Evolutionary conservation across 2,113 vertebrate species (phyloP).

Genomic region (Propithecus coquereli): DNA sequence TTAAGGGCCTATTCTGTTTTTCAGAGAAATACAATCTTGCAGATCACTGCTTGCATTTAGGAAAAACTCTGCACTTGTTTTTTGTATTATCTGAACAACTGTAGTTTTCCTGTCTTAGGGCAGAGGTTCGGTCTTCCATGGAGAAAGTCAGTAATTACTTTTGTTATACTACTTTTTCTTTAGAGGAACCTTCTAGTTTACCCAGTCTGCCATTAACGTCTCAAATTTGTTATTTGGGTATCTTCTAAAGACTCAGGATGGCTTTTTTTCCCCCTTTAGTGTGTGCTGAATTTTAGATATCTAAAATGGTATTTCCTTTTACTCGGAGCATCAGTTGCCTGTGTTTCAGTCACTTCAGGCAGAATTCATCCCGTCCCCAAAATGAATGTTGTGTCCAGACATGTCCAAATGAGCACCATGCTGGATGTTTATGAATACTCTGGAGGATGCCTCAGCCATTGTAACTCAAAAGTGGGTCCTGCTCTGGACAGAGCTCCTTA

Average conservation of each 20-base stretch:
- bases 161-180: neutral
- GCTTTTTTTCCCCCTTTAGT: neutral
- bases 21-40: neutral
- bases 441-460: neutral
- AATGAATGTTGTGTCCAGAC: neutral
- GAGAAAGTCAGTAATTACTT: neutral
- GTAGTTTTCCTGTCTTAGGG: neutral
- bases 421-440: neutral
- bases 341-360: neutral
- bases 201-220: neutral
- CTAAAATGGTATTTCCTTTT: neutral
- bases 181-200: neutral
- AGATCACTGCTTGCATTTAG: neutral
- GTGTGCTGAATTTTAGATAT: neutral
- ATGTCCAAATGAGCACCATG: neutral
- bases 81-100: neutral
- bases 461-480: neutral
- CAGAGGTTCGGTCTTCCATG: neutral
- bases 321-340: neutral
- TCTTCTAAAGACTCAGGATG: conserved; percentile 27
- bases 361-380: neutral
- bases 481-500: neutral
- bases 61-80: neutral
- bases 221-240: neutral
- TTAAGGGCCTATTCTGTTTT: conserved; percentile 19